Base-by-base conservation (phyloP, 37 sponge, comb jelly and placozoan species). In the Chondrilla cf. caribensis region DNA sequence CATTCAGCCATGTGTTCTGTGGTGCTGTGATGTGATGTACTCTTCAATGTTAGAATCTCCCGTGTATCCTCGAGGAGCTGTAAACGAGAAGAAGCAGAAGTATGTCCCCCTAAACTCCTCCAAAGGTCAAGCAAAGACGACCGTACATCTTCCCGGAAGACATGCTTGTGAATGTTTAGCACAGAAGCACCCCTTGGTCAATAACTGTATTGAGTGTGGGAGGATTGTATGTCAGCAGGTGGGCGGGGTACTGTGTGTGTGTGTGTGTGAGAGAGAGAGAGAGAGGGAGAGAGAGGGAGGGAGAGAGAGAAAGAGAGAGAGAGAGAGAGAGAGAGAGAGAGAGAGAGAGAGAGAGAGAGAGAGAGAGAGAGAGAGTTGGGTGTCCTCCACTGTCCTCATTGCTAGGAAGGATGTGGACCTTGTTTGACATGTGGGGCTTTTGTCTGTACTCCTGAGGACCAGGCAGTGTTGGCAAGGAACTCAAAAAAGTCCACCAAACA, bases 371-470 rank as follows among this genome's bases (percentile, higher is more conserved):
- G n/a, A n/a, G n/a, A n/a, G n/a, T n/a, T n/a, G n/a, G n/a, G n/a
- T n/a, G n/a, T n/a, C n/a, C n/a, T n/a, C n/a, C n/a, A n/a, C n/a
- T n/a, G n/a, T n/a, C n/a, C n/a, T n/a, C n/a, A n/a, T n/a, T n/a
- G n/a, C n/a, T 73, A 96, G 92, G 98, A 97, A 59, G 98, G 98
- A 0, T 57, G 87, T 22, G 98, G 98, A 18, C 98, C 95, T 2
- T 97, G 98, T 82, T n/a, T 93, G 78, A 93, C 91, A 70, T 97
- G 98, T 89, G 98, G 98, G 5, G 42, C 87, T 2, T 84, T 95
- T 41, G 95, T 97, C 19, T 85, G 81, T 36, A 82, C 95, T 38
- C 86, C 87, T 0, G 90, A 86, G n/a, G 96, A 95, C 31, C 86
- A 90, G 66, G 83, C 88, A 26, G 8, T 81, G 57, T 38, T 97